These are phyloP conservation scores for Drosophila ohnishii DNA, from an alignment of 1,140 invertebrate genomes.

Conservation along the genomic window DNA sequence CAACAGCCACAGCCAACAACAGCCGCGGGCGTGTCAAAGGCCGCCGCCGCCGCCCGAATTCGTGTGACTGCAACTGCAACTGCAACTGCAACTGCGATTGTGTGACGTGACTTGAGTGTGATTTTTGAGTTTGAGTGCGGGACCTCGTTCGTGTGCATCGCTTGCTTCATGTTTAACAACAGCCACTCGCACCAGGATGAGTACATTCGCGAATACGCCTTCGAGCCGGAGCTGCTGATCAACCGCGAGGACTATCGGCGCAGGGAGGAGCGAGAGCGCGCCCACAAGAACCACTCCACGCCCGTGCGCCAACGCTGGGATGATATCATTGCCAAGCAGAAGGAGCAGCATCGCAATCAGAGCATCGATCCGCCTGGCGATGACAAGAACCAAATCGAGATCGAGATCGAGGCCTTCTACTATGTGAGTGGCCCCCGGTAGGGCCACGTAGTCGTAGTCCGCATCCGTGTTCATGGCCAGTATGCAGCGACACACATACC, in stretches of 20 bases:
- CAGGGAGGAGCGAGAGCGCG: constrained; percentile 62
- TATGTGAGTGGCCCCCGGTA: constrained; percentile 70
- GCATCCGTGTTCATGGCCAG: constrained; percentile 12
- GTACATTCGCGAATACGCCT: constrained; percentile 81
- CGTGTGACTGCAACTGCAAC: constrained; percentile 53
- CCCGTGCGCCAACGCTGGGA: constrained; percentile 72
- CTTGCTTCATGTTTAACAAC: constrained; percentile 79
- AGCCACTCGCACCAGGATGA: constrained; percentile 76
- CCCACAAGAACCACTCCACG: constrained; percentile 46
- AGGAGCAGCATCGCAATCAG: constrained; percentile 59
- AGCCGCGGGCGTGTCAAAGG: constrained; percentile 77
- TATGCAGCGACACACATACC: background rate
- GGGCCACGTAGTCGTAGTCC: background rate
- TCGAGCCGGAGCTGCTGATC: constrained; percentile 82
- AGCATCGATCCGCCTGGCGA: constrained; percentile 60
- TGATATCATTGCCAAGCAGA: constrained; percentile 74
- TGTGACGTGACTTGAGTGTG: constrained; percentile 17
- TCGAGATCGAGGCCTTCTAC: constrained; percentile 82
- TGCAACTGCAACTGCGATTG: constrained; percentile 3
- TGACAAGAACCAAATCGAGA: constrained; percentile 78
- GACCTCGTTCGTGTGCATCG: constrained; percentile 43
- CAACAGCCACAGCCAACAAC: constrained; percentile 62
- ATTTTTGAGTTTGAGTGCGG: constrained; percentile 36
- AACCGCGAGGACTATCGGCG: constrained; percentile 79
- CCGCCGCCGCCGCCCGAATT: constrained; percentile 55